phyloP scores from a whole-genome alignment of 2,113 vertebrate genomes.

The Periophthalmus modestus region DNA sequence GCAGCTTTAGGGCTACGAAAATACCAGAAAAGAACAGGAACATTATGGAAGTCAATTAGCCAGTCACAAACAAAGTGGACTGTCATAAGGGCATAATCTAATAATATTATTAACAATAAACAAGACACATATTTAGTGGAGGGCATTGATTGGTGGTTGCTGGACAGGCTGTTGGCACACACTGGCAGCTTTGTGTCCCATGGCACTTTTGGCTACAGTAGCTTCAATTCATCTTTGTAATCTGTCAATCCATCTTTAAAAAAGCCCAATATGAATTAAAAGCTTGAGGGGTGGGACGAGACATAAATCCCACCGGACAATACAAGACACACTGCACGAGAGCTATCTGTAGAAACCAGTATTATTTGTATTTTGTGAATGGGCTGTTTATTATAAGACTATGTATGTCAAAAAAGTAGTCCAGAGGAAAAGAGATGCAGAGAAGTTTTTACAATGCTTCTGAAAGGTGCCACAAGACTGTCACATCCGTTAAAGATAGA shows the following conservation, averaged over 20 bases:
- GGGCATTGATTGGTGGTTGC: background rate
- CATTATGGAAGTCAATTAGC: background rate
- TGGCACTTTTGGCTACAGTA: too few relatives aligned
- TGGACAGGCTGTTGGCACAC: background rate
- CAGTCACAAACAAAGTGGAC: background rate
- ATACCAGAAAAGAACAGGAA: background rate
- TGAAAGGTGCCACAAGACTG: background rate
- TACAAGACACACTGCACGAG: background rate
- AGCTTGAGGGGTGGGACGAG: too few relatives aligned
- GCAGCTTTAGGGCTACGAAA: conserved; percentile 1
- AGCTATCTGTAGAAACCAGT: background rate
- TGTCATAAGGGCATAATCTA: background rate
- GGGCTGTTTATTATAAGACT: background rate
- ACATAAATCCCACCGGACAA: background rate
- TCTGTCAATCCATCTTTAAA: too few relatives aligned
- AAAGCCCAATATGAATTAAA: too few relatives aligned
- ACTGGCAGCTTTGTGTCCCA: background rate
- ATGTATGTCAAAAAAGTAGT: background rate
- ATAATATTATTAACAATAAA: background rate
- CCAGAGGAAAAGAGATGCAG: background rate
- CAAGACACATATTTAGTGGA: background rate
- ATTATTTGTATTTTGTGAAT: background rate
- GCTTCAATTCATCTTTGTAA: too few relatives aligned
- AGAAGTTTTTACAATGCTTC: background rate
- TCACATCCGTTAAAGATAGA: conserved; percentile 30